Evolutionary conservation across 2,113 vertebrate species (phyloP).

Genomic region (Callithrix jacchus): DNA sequence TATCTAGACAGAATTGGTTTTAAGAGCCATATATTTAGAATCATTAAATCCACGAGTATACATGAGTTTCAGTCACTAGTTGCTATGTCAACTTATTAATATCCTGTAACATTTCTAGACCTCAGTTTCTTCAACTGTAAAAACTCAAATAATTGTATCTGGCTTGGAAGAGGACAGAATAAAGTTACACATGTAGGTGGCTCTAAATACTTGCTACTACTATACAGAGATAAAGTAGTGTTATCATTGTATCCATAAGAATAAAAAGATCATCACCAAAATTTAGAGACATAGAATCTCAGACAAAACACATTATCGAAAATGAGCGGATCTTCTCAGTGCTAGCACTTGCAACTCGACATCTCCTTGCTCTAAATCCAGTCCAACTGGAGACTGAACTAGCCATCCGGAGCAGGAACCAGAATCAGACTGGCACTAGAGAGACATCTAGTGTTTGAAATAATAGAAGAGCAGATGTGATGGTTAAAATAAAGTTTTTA

Average conservation of each 20-base stretch:
- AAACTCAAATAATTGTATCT: background rate
- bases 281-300: background rate
- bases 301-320: background rate
- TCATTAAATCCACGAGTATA: background rate
- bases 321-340: background rate
- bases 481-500: background rate
- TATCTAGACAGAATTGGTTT: background rate
- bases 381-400: background rate
- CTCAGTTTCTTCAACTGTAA: background rate
- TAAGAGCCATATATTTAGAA: background rate
- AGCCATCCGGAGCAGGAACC: background rate
- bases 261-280: background rate
- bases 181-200: background rate
- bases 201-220: background rate
- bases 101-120: background rate
- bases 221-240: background rate
- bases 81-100: background rate
- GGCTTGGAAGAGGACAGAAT: background rate
- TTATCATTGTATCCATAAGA: background rate
- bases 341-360: background rate
- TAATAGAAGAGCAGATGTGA: background rate
- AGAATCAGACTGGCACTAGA: background rate
- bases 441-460: constrained; percentile 69
- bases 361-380: background rate
- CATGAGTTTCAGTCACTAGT: background rate